Conservation (phyloP, 1,140 invertebrate species). For the Caerostris darwini region DNA sequence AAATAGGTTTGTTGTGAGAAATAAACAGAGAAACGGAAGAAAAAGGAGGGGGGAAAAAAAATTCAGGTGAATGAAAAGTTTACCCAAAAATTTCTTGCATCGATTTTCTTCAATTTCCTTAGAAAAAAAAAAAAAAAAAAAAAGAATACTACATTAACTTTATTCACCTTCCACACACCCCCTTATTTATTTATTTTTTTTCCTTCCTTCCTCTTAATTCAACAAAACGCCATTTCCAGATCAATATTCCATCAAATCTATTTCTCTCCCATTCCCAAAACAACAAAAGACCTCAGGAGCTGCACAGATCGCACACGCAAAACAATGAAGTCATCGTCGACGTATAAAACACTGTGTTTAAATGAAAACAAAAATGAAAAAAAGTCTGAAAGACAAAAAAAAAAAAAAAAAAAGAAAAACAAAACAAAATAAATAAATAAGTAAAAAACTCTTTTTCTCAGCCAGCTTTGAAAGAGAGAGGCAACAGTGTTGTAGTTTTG, state of each 20-base stretch:
- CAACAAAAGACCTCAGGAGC: not conserved
- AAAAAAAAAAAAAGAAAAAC: not conserved
- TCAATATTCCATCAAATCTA: constrained; percentile 33
- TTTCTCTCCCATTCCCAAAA: not conserved
- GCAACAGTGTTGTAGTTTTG: constrained; percentile 68
- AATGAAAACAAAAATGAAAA: constrained; percentile 3
- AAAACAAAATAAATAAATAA: not conserved
- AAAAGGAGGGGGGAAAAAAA: no score
- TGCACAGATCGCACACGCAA: no score
- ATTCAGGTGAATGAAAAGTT: not conserved
- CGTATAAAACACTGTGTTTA: constrained; percentile 39
- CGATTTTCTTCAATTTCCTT: not conserved
- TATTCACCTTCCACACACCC: not conserved
- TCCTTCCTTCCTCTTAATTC: not conserved
- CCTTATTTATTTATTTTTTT: not conserved
- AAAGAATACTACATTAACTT: constrained; percentile 1
- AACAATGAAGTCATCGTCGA: constrained; percentile 50
- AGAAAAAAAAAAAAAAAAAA: no score
- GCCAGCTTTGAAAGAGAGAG: not conserved
- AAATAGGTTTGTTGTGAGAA: no score
- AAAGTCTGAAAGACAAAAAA: not conserved
- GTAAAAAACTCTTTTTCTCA: not conserved
- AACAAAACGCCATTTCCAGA: not conserved
- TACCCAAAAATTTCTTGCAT: not conserved
- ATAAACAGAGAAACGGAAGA: no score